Evolutionary conservation across 2,113 vertebrate species (phyloP), one percentile per base, ranked within the genome.

Genomic region (Arothron firmamentum): DNA sequence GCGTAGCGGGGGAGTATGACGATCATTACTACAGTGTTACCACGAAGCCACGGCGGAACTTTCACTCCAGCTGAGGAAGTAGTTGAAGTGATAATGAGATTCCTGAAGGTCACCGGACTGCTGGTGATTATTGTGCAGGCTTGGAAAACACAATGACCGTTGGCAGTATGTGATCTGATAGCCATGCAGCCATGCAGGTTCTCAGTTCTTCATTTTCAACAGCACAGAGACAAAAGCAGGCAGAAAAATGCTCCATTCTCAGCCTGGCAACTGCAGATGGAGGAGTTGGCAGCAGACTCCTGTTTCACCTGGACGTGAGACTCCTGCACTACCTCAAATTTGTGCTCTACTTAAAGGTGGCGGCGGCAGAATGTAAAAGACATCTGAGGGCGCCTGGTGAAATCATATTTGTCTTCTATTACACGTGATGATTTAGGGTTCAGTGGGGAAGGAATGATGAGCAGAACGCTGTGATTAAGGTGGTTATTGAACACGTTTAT

Each of bases 221-320:
- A 58, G 19, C 25, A 34, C 14, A 38, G 38, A 67, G 12, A 31
- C 52, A 18, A 10, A 12, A 16, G 45, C 43, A 51, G 56, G 41
- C 16, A 25, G 50, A 17, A 56, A 60, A 53, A 52, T 16, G 17
- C 45, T 52, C 57, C 38, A 18, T 52, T 55, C 46, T 62, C 21
- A 63, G 62, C 65, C 58, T 45, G 56, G 59, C 38, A 66, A 61
- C 65, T 31, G 75, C 78, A 78, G 52, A 47, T 45, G 62, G 61
- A 62, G 58, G 51, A 62, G 66, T 63, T 38, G 34, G 34, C 9
- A 38, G 34, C 34, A 38, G 34, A 38, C 65, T 78, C 68, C 72
- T 71, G 75, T 59, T 83, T 80, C 75, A 85, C 80, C 73, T 76
- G 78, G 55, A 76, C 83, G 21, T 78, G 78, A 78, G 79, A 71